phyloP scores from a whole-genome alignment of 2,113 vertebrate species.

The Thryonomys swinderianus region DNA sequence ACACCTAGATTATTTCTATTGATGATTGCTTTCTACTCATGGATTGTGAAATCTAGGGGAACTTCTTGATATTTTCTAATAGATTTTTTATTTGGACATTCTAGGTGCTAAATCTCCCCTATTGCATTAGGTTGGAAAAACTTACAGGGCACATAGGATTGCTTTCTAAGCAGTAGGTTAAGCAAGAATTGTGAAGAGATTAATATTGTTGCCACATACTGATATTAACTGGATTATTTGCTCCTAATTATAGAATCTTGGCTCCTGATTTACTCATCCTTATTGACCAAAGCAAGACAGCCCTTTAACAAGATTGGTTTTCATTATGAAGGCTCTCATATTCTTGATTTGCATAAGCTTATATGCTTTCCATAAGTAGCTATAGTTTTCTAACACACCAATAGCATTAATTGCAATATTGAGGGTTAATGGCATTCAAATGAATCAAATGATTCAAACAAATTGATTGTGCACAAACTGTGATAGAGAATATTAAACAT shows the following conservation, averaged over 20 bases:
- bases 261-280: conserved; percentile 7
- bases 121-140: not conserved
- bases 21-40: not conserved
- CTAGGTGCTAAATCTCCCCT: not conserved
- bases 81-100: not conserved
- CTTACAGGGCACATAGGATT: not conserved
- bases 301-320: not conserved
- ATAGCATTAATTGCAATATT: conserved; percentile 7
- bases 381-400: not conserved
- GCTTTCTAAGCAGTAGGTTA: conserved; percentile 22
- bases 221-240: not conserved
- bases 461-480: not conserved
- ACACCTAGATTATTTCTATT: not conserved
- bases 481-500: not conserved
- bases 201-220: not conserved
- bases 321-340: not conserved
- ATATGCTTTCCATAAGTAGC: not conserved
- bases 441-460: not conserved
- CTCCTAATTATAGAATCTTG: not conserved
- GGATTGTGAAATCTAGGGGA: not conserved
- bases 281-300: not conserved
- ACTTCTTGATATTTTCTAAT: not conserved
- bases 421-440: conserved; percentile 36
- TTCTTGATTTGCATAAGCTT: not conserved
- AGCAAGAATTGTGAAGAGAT: conserved; percentile 28